Evolutionary conservation across 2,113 vertebrate species (phyloP), one percentile per base, ranked within the genome.

Genomic region (Xiphophorus couchianus): DNA sequence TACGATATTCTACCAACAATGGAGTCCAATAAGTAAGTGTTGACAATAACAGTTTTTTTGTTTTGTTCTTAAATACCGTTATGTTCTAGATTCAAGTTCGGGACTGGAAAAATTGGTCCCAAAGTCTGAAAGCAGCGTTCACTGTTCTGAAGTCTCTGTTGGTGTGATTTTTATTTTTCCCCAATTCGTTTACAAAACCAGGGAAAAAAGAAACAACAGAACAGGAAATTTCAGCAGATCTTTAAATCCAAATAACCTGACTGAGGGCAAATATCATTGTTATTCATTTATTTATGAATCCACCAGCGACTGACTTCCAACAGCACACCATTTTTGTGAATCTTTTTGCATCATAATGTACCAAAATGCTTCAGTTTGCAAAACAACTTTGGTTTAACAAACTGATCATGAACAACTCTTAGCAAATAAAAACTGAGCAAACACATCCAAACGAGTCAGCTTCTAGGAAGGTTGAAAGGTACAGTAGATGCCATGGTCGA

Each of bases 401-500:
- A 48, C 11, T 42, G 39, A 13, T 42, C 14, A 42, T 22, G 19
- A 69, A 54, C 17, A n/a, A 74, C 31, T 29, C 17, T 66, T 54
- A 31, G 63, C 3, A 37, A 42, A 11, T 15, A 71, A 58, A 73
- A 37, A 48, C 30, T 51, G 71, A 81, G 48, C 31, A 62, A 35
- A 60, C 42, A 19, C 65, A 58, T 69, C 37, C 4, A 22, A 81
- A 58, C 8, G 33, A 22, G 66, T 28, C 14, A 25, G 39, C 44
- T 67, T 29, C 13, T 33, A 58, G 44, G 35, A 31, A 69, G 65
- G 39, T 17, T 69, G 11, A 51, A 48, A 69, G 51, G 33, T 28
- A 28, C 27, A 28, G 27, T 27, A n/a, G 25, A 13, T 27, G 19
- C 44, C n/a, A 39, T 60, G 51, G 29, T n/a, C 44, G 29, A 61